phyloP scores from a whole-genome alignment of 2,888 invertebrate species.

The Octodonta nipae region DNA sequence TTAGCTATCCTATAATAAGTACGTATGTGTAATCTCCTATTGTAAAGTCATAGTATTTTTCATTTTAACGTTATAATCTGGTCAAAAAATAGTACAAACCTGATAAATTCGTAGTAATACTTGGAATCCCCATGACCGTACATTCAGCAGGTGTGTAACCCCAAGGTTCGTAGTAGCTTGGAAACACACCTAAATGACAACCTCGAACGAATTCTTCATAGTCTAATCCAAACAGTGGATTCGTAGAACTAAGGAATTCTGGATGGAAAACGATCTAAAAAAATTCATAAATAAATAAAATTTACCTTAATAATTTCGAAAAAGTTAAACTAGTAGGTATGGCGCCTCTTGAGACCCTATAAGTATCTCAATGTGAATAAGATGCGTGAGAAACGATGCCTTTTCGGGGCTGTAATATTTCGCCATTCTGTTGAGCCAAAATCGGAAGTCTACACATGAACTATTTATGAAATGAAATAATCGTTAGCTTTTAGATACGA shows the following conservation, averaged over 20 bases:
- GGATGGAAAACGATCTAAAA: constrained; percentile 92
- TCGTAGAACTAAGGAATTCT: constrained; percentile 93
- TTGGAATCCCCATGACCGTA: constrained; percentile 99
- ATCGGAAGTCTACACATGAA: too few species aligned
- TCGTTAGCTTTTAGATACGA: too few species aligned
- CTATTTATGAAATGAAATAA: too few species aligned
- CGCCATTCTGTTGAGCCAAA: too few species aligned
- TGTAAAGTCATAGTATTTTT: constrained; percentile 1
- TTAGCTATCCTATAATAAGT: too few species aligned
- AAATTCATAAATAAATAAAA: constrained; percentile 3
- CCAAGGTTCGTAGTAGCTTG: constrained; percentile 99
- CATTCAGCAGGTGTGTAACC: constrained; percentile 99
- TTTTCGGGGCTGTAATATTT: too few species aligned
- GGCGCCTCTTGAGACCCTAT: too few species aligned
- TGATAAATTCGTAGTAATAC: constrained; percentile 92
- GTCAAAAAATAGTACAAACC: constrained; percentile 36
- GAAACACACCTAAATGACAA: constrained; percentile 97
- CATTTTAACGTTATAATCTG: not conserved
- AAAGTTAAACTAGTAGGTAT: too few species aligned
- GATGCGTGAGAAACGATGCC: too few species aligned
- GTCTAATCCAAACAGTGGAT: constrained; percentile 92
- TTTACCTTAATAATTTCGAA: too few species aligned
- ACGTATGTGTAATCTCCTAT: too few species aligned
- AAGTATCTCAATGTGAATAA: too few species aligned
- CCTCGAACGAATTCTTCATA: constrained; percentile 99